These are phyloP conservation scores for Crocallis elinguaria DNA, from an alignment of 2,888 invertebrate genomes.

Conservation along the genomic window DNA sequence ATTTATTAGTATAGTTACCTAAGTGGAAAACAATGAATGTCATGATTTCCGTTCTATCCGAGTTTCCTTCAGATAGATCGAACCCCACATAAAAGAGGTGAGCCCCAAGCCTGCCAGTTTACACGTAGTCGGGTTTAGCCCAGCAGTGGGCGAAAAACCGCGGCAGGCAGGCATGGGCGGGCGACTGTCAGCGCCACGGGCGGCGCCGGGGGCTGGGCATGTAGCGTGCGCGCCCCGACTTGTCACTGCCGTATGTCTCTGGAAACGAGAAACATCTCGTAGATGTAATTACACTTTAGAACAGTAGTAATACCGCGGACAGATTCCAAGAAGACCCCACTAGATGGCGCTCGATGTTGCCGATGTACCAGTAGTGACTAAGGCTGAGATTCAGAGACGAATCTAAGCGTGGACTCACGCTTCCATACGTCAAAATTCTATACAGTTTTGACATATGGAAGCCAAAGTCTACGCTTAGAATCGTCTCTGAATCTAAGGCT, in stretches of 20 bases:
- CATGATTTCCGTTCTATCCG: neutral
- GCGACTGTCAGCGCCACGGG: conserved; percentile 74
- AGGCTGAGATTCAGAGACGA: too few species aligned
- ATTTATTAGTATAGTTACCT: too few species aligned
- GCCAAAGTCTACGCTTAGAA: too few species aligned
- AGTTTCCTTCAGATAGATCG: neutral
- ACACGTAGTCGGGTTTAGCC: conserved; percentile 39
- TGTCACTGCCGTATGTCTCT: conserved; percentile 72
- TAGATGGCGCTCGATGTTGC: too few species aligned
- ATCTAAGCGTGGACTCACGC: too few species aligned
- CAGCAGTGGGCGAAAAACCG: conserved; percentile 57
- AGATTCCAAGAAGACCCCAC: too few species aligned
- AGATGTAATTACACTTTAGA: too few species aligned
- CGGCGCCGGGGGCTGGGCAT: conserved; percentile 67
- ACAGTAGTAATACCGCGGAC: too few species aligned
- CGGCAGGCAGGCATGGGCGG: conserved; percentile 48
- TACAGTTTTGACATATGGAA: too few species aligned
- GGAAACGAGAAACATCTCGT: conserved; percentile 28
- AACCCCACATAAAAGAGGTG: neutral
- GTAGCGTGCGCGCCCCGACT: conserved; percentile 49
- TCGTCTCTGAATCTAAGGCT: too few species aligned
- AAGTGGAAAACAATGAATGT: neutral
- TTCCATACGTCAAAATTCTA: too few species aligned
- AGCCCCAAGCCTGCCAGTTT: conserved; percentile 4
- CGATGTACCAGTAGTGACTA: too few species aligned